A percentile compares a stretch with the other conserved stretches of the same genome.
Evolutionary conservation across 2,888 invertebrate species (phyloP).

Genomic region (Metopia argyrocephala): DNA sequence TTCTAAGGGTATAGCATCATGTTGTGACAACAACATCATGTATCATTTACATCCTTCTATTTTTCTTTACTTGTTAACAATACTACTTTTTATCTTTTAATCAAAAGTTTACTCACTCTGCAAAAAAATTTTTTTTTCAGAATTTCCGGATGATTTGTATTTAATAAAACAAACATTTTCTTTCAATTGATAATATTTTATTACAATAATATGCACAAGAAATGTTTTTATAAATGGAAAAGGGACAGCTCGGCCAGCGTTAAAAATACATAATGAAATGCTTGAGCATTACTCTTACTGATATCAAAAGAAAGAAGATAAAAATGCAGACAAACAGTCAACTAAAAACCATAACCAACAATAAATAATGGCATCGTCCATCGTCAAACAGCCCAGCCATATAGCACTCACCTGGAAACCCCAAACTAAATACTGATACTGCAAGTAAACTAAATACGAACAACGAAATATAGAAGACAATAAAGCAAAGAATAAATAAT

Average conservation of each 20-base stretch:
- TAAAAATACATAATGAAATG: background rate
- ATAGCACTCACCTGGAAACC: constrained; percentile 40
- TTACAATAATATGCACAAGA: constrained; percentile 3
- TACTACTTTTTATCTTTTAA: background rate
- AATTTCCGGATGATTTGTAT: constrained; percentile 1
- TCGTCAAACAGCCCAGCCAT: constrained; percentile 19
- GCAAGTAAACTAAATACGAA: constrained; percentile 22
- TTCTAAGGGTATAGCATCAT: too few relatives aligned
- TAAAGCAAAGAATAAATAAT: constrained; percentile 20
- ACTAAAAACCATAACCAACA: constrained; percentile 18
- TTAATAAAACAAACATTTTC: constrained; percentile 10
- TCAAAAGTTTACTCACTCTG: too few relatives aligned
- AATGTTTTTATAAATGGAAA: background rate
- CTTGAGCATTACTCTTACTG: constrained; percentile 15
- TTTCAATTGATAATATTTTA: constrained; percentile 11
- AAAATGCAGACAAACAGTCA: constrained; percentile 15
- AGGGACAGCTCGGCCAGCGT: background rate
- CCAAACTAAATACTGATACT: constrained; percentile 36
- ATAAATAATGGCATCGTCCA: constrained; percentile 19
- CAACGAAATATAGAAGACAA: constrained; percentile 9
- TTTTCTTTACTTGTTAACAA: background rate
- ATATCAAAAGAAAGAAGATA: constrained; percentile 7
- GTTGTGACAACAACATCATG: too few relatives aligned
- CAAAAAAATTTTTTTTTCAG: constrained; percentile 43
- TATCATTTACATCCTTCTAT: too few relatives aligned